These are phyloP conservation scores for Beris chalybata DNA, from an alignment of 2,888 invertebrate species.

Conservation along the genomic window DNA sequence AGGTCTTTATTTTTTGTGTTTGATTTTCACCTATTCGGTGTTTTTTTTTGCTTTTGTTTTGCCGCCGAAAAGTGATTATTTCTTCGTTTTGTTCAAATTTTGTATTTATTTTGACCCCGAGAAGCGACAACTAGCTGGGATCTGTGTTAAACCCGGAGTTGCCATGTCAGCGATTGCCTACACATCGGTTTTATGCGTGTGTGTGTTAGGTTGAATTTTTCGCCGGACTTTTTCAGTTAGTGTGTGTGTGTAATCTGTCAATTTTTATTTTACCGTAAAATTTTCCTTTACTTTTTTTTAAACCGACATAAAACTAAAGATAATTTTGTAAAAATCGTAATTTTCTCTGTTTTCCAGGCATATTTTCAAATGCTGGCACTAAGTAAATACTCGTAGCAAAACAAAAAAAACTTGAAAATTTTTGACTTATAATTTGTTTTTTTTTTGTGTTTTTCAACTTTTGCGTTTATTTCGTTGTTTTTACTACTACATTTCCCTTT, in stretches of 20 bases:
- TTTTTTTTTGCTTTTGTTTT: background rate
- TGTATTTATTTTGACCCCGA: background rate
- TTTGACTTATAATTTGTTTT: conserved; percentile 1
- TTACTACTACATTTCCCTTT: background rate
- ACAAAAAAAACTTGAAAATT: background rate
- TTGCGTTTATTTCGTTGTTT: conserved; percentile 1
- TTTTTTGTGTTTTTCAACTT: conserved; percentile 2
- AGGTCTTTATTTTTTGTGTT: conserved; percentile 13
- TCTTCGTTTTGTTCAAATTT: no score
- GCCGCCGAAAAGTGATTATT: no score
- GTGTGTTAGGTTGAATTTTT: conserved; percentile 4
- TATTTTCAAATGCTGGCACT: conserved; percentile 9
- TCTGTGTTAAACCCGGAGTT: background rate
- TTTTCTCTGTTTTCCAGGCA: conserved; percentile 20
- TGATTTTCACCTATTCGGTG: background rate
- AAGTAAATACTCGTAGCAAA: conserved; percentile 4
- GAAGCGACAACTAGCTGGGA: background rate
- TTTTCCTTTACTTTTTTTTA: background rate
- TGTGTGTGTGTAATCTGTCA: conserved; percentile 14
- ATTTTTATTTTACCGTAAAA: conserved; percentile 21
- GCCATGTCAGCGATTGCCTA: conserved; percentile 29
- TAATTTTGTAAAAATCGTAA: conserved; percentile 8
- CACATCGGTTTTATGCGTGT: conserved; percentile 9
- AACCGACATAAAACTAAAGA: no score
- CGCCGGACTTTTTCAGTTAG: conserved; percentile 15